A percentile compares a stretch with the other conserved stretches of the same genome.
phyloP scores from a whole-genome alignment of 2,888 invertebrate species.

The Laothoe populi region DNA sequence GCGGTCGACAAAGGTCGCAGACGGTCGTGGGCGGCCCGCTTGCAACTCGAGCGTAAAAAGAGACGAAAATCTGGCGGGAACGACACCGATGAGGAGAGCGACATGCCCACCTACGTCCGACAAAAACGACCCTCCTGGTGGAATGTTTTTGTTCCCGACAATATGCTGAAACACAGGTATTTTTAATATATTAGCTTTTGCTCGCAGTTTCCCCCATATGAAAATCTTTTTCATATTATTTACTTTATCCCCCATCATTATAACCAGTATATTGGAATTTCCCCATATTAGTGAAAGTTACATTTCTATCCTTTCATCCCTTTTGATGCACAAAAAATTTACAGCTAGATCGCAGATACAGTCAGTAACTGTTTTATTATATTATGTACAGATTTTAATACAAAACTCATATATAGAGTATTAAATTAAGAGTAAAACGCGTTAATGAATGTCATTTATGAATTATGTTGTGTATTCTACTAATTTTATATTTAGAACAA shows the following conservation, averaged over 20 bases:
- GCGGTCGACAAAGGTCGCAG: conserved; percentile 83
- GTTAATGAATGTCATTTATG: not conserved
- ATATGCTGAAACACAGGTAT: conserved; percentile 88
- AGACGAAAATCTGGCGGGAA: conserved; percentile 82
- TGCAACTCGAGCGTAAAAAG: conserved; percentile 82
- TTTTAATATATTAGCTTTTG: not conserved
- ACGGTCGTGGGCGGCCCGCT: conserved; percentile 86
- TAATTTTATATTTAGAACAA: conserved; percentile 51
- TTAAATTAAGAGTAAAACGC: not conserved
- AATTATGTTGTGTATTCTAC: conserved; percentile 29
- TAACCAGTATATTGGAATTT: too few relatives aligned
- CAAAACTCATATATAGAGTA: conserved; percentile 30
- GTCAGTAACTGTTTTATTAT: too few relatives aligned
- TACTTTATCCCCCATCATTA: too few relatives aligned
- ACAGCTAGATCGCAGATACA: too few relatives aligned
- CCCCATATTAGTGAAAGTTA: too few relatives aligned
- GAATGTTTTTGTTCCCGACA: conserved; percentile 94
- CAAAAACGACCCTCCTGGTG: conserved; percentile 94
- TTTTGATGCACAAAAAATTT: too few relatives aligned
- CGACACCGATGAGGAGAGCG: conserved; percentile 74
- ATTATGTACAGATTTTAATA: too few relatives aligned
- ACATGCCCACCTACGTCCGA: conserved; percentile 77
- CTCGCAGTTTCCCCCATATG: too few relatives aligned
- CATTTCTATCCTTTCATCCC: too few relatives aligned
- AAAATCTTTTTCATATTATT: too few relatives aligned